These are phyloP conservation scores for Macrobrachium nipponense DNA, from an alignment of 1,140 invertebrate species.

Conservation along the genomic window DNA sequence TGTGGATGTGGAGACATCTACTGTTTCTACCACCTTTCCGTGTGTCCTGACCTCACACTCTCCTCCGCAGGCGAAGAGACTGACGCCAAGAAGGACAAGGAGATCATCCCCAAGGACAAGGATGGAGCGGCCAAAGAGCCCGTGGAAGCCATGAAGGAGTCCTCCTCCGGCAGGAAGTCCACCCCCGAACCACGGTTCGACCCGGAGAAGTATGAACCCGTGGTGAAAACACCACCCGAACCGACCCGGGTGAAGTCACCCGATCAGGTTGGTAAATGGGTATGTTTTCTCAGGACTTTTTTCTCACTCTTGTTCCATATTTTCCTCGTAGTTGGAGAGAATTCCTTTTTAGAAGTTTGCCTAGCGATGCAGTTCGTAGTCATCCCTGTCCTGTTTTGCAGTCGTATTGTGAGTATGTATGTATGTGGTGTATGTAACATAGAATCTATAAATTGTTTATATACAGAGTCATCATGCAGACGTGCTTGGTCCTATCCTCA, in stretches of 20 bases:
- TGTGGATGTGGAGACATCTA: not conserved
- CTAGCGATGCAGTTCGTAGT: not conserved
- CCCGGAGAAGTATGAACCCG: conserved; percentile 72
- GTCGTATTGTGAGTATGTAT: no score
- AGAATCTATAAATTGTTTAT: no score
- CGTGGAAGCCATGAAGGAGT: conserved; percentile 52
- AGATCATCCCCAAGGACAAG: conserved; percentile 44
- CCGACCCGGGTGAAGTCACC: conserved; percentile 92
- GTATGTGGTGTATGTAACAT: no score
- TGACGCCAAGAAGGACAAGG: conserved; percentile 60
- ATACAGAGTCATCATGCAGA: no score
- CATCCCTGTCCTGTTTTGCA: no score
- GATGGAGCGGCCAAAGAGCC: conserved; percentile 48
- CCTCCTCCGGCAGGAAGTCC: conserved; percentile 49
- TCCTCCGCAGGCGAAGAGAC: conserved; percentile 55
- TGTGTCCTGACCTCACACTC: not conserved
- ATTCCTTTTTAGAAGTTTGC: not conserved
- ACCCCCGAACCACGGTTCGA: conserved; percentile 61
- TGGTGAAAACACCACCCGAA: conserved; percentile 90
- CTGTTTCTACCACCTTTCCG: not conserved
- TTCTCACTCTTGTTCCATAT: conserved; percentile 5
- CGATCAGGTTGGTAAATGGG: conserved; percentile 74
- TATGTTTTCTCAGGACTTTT: conserved; percentile 57
- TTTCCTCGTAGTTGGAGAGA: conserved; percentile 12
- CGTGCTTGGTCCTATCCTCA: no score